These are phyloP conservation scores for Antedon mediterranea DNA, from an alignment of 53 echinoderm and acorn worm species.

Conservation along the genomic window DNA sequence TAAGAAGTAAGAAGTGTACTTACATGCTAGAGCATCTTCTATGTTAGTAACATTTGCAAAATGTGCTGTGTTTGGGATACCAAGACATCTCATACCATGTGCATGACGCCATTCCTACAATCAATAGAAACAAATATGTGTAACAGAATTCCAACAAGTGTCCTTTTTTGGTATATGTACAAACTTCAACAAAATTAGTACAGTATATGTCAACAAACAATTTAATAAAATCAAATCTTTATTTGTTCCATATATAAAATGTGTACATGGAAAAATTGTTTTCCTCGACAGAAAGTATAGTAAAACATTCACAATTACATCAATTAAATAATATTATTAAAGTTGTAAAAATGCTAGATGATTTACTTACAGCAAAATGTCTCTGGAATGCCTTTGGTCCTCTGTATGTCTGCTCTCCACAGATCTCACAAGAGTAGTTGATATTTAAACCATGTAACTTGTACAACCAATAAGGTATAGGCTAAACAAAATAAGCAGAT, in stretches of 20 bases:
- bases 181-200: too few relatives aligned
- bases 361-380: slow-evolving; percentile 87
- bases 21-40: slow-evolving; percentile 95
- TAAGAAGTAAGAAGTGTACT: slow-evolving; percentile 12
- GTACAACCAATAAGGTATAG: slow-evolving; percentile 98
- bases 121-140: too few relatives aligned
- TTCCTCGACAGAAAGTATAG: too few relatives aligned
- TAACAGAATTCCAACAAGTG: too few relatives aligned
- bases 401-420: slow-evolving; percentile 91
- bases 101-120: slow-evolving; percentile 97
- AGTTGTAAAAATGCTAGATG: background rate
- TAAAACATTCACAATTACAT: too few relatives aligned
- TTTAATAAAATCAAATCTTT: too few relatives aligned
- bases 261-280: too few relatives aligned
- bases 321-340: too few relatives aligned
- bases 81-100: slow-evolving; percentile 96
- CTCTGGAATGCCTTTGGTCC: slow-evolving; percentile 99
- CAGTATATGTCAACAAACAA: too few relatives aligned
- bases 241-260: too few relatives aligned
- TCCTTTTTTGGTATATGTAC: too few relatives aligned
- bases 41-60: slow-evolving; percentile 97
- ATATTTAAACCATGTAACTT: slow-evolving; percentile 98
- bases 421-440: slow-evolving; percentile 92
- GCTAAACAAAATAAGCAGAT: too few relatives aligned
- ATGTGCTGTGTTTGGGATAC: slow-evolving; percentile 99